Evolutionary conservation across 2,113 vertebrate species (phyloP).

Genomic region (Pipra filicauda): DNA sequence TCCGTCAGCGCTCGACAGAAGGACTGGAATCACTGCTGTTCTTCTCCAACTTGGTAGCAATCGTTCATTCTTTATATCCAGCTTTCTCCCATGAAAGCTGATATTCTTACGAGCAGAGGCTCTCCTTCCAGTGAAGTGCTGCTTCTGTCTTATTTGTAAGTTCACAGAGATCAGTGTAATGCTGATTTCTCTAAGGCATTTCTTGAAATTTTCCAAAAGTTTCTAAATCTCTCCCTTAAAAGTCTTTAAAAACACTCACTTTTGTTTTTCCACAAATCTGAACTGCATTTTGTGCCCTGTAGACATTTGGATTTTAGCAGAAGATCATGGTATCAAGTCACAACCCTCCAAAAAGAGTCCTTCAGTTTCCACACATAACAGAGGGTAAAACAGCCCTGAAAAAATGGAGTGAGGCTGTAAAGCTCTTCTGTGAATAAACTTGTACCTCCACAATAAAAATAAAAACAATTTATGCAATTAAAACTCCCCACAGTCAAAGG

Average conservation of each 20-base stretch:
- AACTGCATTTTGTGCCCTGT: background rate
- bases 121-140: background rate
- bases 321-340: background rate
- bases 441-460: background rate
- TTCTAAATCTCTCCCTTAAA: conserved; percentile 30
- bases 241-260: background rate
- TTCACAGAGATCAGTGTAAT: background rate
- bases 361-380: background rate
- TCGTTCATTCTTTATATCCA: conserved; percentile 18
- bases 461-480: background rate
- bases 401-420: background rate
- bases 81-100: background rate
- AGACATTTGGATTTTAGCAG: background rate
- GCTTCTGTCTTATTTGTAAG: conserved; percentile 22
- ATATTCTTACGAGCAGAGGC: conserved; percentile 11
- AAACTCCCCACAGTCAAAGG: background rate
- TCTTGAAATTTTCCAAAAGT: conserved; percentile 1
- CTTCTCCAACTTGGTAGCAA: background rate
- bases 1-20: background rate
- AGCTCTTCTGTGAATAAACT: background rate
- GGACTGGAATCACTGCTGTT: background rate
- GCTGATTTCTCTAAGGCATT: background rate
- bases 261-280: background rate
- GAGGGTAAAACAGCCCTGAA: background rate
- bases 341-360: background rate